Conservation (phyloP, 2,113 vertebrate species). For the Brachyistius frenatus region DNA sequence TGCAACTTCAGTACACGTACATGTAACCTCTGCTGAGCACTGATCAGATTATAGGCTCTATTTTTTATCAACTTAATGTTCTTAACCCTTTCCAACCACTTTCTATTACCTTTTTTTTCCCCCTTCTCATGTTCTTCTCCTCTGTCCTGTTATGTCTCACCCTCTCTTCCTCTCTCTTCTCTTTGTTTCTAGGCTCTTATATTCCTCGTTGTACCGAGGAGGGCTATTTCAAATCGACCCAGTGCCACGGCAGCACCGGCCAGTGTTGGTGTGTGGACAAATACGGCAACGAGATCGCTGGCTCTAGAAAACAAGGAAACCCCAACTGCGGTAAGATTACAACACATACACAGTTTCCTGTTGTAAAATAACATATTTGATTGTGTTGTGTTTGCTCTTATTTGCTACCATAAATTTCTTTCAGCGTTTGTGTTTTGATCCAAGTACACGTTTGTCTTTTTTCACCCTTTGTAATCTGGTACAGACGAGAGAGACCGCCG, state of each 20-base stretch:
- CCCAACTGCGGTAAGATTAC: conserved; percentile 91
- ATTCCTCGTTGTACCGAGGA: conserved; percentile 94
- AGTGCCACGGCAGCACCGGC: conserved; percentile 93
- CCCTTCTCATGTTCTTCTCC: not conserved
- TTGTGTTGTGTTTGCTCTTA: conserved; percentile 22
- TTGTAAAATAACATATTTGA: not conserved
- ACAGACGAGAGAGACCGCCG: not conserved
- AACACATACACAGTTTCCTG: not conserved
- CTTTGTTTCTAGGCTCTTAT: conserved; percentile 85
- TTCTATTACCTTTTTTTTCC: not conserved
- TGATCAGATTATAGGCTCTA: conserved; percentile 2
- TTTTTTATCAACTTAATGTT: conserved; percentile 16
- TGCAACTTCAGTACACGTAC: conserved; percentile 18
- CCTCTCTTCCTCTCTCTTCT: not conserved
- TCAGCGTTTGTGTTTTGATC: conserved; percentile 35
- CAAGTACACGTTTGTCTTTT: conserved; percentile 26
- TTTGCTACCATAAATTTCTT: conserved; percentile 26
- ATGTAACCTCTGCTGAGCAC: conserved; percentile 9
- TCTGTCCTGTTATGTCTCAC: not conserved
- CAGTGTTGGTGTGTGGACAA: conserved; percentile 99
- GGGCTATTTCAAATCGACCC: conserved; percentile 95
- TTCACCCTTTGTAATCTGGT: conserved; percentile 22
- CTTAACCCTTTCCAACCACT: conserved; percentile 6
- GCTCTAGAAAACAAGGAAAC: conserved; percentile 93
- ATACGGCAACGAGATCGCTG: conserved; percentile 95